phyloP scores from a whole-genome alignment of 2,888 invertebrate species.

The Drosophila stalkeri region DNA sequence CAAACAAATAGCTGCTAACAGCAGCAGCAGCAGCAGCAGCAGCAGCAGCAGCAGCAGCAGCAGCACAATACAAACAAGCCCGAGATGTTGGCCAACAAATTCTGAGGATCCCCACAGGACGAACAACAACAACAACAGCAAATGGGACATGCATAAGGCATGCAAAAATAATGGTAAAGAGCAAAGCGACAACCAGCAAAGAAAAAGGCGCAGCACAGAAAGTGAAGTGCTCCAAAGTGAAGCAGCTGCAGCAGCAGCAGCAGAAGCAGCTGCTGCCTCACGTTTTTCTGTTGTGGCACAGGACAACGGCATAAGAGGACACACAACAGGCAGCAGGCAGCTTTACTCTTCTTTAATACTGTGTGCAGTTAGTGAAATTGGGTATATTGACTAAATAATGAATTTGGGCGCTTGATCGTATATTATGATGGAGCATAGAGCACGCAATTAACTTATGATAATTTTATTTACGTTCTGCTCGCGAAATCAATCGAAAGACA shows the following conservation, averaged over 20 bases:
- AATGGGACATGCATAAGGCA: conserved; percentile 65
- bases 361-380: background rate
- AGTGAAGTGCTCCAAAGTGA: conserved; percentile 57
- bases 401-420: background rate
- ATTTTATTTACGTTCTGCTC: too few species aligned
- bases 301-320: conserved; percentile 50
- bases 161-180: conserved; percentile 70
- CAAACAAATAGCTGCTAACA: conserved; percentile 80
- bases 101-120: conserved; percentile 62
- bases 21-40: conserved; percentile 47
- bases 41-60: conserved; percentile 40
- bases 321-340: conserved; percentile 28
- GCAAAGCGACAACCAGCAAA: conserved; percentile 21
- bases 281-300: conserved; percentile 68
- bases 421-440: background rate
- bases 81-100: conserved; percentile 55
- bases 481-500: too few species aligned
- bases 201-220: conserved; percentile 45
- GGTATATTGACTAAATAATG: background rate
- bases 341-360: conserved; percentile 16
- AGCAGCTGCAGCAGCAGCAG: conserved; percentile 62
- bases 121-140: conserved; percentile 25
- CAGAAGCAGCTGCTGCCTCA: conserved; percentile 67
- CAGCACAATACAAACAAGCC: conserved; percentile 54
- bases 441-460: too few species aligned